Conservation (phyloP, 1,140 invertebrate genomes). For the Lordiphosa clarofinis region DNA sequence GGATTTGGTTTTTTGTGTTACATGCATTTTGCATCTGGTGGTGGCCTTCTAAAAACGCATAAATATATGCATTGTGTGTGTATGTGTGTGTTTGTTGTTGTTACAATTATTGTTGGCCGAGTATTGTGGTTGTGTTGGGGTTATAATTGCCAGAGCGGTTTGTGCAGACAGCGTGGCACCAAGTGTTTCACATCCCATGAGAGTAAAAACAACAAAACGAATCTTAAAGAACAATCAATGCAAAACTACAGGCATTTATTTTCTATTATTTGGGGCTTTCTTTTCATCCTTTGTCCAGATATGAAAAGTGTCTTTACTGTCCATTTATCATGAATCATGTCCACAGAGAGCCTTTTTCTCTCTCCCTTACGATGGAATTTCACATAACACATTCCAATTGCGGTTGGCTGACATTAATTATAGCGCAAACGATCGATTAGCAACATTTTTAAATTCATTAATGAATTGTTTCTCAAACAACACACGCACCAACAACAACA, state of each 20-base stretch:
- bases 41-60: slow-evolving; percentile 32
- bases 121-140: slow-evolving; percentile 38
- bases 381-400: slow-evolving; percentile 70
- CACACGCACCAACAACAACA: slow-evolving; percentile 26
- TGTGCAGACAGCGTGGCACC: slow-evolving; percentile 73
- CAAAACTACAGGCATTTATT: slow-evolving; percentile 6
- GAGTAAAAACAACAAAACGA: slow-evolving; percentile 8
- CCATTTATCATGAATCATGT: slow-evolving; percentile 38
- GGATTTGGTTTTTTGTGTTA: slow-evolving; percentile 3
- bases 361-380: slow-evolving; percentile 25
- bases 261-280: slow-evolving; percentile 21
- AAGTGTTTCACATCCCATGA: slow-evolving; percentile 69
- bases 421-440: slow-evolving; percentile 76
- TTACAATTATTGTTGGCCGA: slow-evolving; percentile 49
- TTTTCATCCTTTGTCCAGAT: not conserved
- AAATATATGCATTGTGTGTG: no score
- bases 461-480: slow-evolving; percentile 72
- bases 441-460: slow-evolving; percentile 75
- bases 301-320: not conserved
- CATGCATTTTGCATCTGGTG: slow-evolving; percentile 48
- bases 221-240: not conserved
- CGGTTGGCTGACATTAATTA: slow-evolving; percentile 69
- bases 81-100: slow-evolving; percentile 46
- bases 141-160: slow-evolving; percentile 44
- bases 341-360: not conserved